Evolutionary conservation across 2,113 vertebrate species (phyloP).

Genomic region (Aegotheles bennettii): DNA sequence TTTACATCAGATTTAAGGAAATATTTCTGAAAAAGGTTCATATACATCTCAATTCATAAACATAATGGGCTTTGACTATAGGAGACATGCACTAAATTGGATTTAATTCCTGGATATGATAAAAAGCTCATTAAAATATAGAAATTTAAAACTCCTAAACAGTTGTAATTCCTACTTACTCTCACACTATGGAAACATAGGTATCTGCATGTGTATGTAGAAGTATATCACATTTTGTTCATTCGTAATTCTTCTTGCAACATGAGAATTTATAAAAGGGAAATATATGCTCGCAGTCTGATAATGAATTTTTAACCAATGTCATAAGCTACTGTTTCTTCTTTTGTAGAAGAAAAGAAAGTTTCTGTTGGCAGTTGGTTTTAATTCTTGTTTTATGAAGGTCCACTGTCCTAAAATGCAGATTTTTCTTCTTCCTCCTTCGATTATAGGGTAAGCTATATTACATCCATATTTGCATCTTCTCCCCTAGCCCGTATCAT

Average conservation of each 20-base stretch:
- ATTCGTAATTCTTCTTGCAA: neutral
- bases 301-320: slow-evolving; percentile 41
- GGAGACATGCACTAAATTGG: neutral
- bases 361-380: slow-evolving; percentile 56
- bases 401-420: slow-evolving; percentile 40
- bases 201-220: neutral
- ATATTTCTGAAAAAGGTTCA: neutral
- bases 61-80: neutral
- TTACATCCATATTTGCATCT: slow-evolving; percentile 60
- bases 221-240: neutral
- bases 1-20: neutral
- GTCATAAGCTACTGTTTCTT: slow-evolving; percentile 43
- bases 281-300: neutral
- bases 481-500: slow-evolving; percentile 36
- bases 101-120: neutral
- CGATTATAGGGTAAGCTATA: slow-evolving; percentile 54
- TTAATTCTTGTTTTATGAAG: slow-evolving; percentile 34
- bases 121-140: neutral
- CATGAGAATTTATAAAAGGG: neutral
- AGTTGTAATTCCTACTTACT: neutral
- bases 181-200: neutral
- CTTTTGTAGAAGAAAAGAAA: slow-evolving; percentile 53
- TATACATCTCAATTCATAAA: neutral
- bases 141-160: neutral
- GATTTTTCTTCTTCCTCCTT: slow-evolving; percentile 47